Percentiles rank a stretch among this genome's conserved stretches.
These are phyloP conservation scores for Drosophila anomelani DNA, from an alignment of 2,888 invertebrate species.

Conservation along the genomic window DNA sequence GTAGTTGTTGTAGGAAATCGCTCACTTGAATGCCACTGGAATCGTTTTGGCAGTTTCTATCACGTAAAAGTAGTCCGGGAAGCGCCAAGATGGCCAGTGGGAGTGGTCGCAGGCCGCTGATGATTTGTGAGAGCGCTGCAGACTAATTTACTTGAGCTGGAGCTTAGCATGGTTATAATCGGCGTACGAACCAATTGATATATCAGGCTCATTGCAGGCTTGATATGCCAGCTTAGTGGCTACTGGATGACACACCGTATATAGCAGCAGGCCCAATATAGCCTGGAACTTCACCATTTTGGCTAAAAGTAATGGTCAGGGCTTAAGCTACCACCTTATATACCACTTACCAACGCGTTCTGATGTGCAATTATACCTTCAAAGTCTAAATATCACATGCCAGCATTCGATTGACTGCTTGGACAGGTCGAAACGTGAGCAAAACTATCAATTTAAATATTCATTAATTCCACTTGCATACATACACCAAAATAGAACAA, in stretches of 20 bases:
- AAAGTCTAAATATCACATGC: constrained; percentile 76
- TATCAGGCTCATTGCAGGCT: constrained; percentile 72
- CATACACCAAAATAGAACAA: no score
- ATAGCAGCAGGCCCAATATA: constrained; percentile 16
- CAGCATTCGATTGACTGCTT: constrained; percentile 43
- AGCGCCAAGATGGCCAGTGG: constrained; percentile 76
- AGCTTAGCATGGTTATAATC: not conserved
- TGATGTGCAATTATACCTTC: constrained; percentile 78
- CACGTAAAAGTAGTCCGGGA: constrained; percentile 29
- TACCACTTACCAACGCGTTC: constrained; percentile 55
- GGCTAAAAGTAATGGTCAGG: not conserved
- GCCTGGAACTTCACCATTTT: constrained; percentile 21
- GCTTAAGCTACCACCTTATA: constrained; percentile 44
- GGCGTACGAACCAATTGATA: constrained; percentile 65
- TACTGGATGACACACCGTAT: constrained; percentile 1
- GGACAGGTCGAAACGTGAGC: constrained; percentile 24
- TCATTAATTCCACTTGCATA: not conserved
- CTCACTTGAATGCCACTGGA: constrained; percentile 71
- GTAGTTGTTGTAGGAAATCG: constrained; percentile 81
- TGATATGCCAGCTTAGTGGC: constrained; percentile 33
- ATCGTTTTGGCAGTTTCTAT: constrained; percentile 47
- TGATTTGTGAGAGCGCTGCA: constrained; percentile 82
- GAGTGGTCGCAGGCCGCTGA: constrained; percentile 79
- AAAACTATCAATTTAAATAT: constrained; percentile 51
- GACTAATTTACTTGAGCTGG: not conserved